Percentiles rank a stretch among this genome's conserved stretches.
phyloP scores from a whole-genome alignment of 1,140 invertebrate genomes.

The Drosophila prosaltans region DNA sequence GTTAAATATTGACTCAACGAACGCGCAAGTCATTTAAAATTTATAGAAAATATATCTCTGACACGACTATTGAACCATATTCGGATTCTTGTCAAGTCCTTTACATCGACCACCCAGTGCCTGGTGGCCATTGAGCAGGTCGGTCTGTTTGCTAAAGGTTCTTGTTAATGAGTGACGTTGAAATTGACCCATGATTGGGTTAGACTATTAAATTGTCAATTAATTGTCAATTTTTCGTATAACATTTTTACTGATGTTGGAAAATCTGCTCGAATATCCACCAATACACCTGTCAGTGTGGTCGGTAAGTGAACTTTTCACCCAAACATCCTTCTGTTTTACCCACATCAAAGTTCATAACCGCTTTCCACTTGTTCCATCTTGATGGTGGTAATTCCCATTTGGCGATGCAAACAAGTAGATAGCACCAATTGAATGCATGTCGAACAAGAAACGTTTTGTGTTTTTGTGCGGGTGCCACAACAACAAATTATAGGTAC shows the following conservation, averaged over 20 bases:
- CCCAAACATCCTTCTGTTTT: neutral
- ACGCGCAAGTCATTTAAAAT: slow-evolving; percentile 66
- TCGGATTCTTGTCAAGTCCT: neutral
- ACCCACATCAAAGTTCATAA: neutral
- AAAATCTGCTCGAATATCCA: neutral
- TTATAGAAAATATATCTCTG: slow-evolving; percentile 60
- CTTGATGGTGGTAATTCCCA: slow-evolving; percentile 11
- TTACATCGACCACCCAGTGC: neutral
- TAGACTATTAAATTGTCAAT: slow-evolving; percentile 46
- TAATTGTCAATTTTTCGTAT: slow-evolving; percentile 21
- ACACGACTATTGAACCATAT: neutral
- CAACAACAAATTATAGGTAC: slow-evolving; percentile 43
- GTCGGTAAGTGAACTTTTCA: neutral
- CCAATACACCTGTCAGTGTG: neutral
- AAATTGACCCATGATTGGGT: slow-evolving; percentile 49
- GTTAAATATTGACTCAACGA: slow-evolving; percentile 68
- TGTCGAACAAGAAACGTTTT: slow-evolving; percentile 46
- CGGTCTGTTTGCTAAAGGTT: neutral
- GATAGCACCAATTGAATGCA: slow-evolving; percentile 53
- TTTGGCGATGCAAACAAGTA: slow-evolving; percentile 36
- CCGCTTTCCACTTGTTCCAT: slow-evolving; percentile 22
- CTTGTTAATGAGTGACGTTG: slow-evolving; percentile 29
- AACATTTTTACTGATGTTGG: slow-evolving; percentile 24
- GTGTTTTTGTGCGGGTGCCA: slow-evolving; percentile 35
- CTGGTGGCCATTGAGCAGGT: neutral